These are phyloP conservation scores for Pharmacophagus antenor DNA, from an alignment of 2,888 invertebrate genomes.

Conservation along the genomic window DNA sequence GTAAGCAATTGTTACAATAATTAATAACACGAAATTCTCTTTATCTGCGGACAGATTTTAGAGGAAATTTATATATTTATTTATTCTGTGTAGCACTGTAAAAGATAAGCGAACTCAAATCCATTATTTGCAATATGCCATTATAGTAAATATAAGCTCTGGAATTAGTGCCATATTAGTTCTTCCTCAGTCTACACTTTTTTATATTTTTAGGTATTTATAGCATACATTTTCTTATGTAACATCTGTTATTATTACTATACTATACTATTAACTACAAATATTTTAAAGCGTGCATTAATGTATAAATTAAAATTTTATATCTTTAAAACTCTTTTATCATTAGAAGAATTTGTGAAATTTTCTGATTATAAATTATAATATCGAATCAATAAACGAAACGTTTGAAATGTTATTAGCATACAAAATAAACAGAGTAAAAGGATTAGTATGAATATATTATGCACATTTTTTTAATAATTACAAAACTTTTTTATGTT, in stretches of 20 bases:
- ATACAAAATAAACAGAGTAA: not conserved
- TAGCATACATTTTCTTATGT: not conserved
- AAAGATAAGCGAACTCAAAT: no score
- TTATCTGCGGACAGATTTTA: no score
- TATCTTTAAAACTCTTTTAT: not conserved
- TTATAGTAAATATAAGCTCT: conserved; percentile 47
- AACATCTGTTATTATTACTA: not conserved
- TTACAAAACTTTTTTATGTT: not conserved
- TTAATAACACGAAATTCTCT: not conserved
- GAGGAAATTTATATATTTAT: no score
- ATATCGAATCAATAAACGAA: not conserved
- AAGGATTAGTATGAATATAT: not conserved
- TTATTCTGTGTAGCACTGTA: no score
- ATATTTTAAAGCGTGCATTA: not conserved
- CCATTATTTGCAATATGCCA: conserved; percentile 48
- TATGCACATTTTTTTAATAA: not conserved
- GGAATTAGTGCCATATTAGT: conserved; percentile 47
- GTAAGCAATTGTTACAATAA: not conserved
- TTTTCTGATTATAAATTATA: not conserved
- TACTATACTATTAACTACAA: no score
- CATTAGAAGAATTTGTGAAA: not conserved
- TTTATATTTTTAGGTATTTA: not conserved
- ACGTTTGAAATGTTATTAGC: not conserved
- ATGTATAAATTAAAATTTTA: not conserved
- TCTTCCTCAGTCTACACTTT: conserved; percentile 35